Evolutionary conservation across 2,797 vertebrate species (phyloP).

Genomic region (Darevskia mixta): DNA sequence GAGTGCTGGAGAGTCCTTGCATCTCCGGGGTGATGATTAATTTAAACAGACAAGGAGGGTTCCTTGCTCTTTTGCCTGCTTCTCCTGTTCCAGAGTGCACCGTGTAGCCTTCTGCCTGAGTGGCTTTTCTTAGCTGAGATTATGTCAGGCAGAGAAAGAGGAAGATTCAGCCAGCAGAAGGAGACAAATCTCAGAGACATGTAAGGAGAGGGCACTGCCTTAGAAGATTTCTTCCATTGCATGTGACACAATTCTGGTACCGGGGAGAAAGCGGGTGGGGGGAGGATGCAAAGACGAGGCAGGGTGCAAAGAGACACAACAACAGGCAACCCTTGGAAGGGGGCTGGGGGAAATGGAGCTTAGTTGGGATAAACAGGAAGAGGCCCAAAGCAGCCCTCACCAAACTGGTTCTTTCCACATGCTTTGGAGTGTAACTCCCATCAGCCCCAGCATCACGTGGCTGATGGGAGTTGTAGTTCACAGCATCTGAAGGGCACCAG

Average conservation of each 20-base stretch:
- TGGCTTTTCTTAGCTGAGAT: neutral
- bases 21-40: constrained; percentile 2
- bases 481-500: no score
- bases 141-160: neutral
- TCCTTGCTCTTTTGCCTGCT: neutral
- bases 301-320: neutral
- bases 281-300: neutral
- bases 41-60: neutral
- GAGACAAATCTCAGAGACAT: neutral
- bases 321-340: neutral
- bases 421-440: no score
- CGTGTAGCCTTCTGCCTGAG: neutral
- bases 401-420: neutral
- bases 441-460: no score
- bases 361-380: neutral
- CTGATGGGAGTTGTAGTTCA: no score
- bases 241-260: no score
- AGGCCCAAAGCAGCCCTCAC: neutral
- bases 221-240: neutral
- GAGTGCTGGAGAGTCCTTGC: neutral
- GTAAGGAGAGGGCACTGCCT: neutral
- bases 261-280: neutral
- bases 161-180: neutral
- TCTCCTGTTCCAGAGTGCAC: neutral
- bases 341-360: neutral